Evolutionary conservation across 2,888 invertebrate species (phyloP), one percentile per base, ranked within the genome.

Genomic region (Bombylius major): DNA sequence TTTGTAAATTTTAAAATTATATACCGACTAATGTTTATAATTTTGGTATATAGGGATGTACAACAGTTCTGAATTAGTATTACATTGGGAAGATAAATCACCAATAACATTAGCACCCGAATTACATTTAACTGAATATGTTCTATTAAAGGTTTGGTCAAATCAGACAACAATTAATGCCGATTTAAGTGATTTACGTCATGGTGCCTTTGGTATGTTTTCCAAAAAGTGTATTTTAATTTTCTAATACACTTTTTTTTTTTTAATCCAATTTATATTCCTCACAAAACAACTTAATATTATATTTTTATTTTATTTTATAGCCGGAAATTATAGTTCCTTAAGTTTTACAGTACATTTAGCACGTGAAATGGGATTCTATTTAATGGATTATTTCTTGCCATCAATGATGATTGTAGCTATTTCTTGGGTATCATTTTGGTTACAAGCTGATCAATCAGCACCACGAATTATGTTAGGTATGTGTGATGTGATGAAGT

Each of bases 341-440:
- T 77, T 89, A 23, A 83, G 83, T 57, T 88, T 91, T 66, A 84
- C 86, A 5, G 88, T 90, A 65, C 84, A 86, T 66, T 72, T 91
- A 50, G 83, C 84, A 1, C 80, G 89, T 50, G 89, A 89, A 75
- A 87, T 89, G 62, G 90, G 90, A 34, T 90, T 86, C 69, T 91
- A 91, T 69, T 78, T 91, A 60, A 86, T 91, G 86, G 90, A 91
- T 66, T 91, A 89, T 69, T 91, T 89, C 64, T 80, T 91, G 60
- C 91, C 91, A 4, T 90, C 90, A 8, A 88, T 90, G 77, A 79
- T 91, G 68, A 82, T 91, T 64, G 90, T 91, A 4, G 84, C 85
- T 7, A 87, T 88, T 65, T 90, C 90, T 0, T 91, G 90, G 90
- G 89, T 91, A 12, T 87, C 90, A 1, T 91, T 91, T 69, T 91